phyloP scores from a whole-genome alignment of 2,113 vertebrate species.

The Corythaeola cristata region DNA sequence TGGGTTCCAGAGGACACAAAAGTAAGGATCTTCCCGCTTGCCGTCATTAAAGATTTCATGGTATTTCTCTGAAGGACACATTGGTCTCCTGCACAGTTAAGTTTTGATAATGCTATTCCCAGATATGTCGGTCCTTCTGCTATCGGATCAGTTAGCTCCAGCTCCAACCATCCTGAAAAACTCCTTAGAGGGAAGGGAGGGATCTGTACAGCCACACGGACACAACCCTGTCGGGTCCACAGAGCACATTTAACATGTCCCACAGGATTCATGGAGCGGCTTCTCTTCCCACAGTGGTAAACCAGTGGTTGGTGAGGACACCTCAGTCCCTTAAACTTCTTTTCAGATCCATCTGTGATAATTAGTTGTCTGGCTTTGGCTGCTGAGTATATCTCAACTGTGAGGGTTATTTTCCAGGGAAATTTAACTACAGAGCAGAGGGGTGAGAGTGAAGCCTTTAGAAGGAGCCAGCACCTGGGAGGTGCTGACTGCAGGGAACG shows the following conservation, averaged over 20 bases:
- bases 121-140: neutral
- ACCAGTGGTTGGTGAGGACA: neutral
- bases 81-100: neutral
- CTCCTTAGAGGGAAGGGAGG: neutral
- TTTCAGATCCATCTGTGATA: neutral
- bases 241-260: neutral
- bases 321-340: neutral
- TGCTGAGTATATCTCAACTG: neutral
- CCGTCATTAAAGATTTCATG: neutral
- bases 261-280: neutral
- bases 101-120: neutral
- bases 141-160: neutral
- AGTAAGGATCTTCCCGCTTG: neutral
- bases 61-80: neutral
- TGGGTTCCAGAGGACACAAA: neutral
- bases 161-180: neutral
- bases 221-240: neutral
- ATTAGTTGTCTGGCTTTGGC: neutral
- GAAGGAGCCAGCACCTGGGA: neutral
- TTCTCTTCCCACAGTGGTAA: neutral
- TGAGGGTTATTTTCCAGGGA: neutral
- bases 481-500: neutral
- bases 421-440: neutral
- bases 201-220: neutral
- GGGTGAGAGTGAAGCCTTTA: neutral